phyloP scores from a whole-genome alignment of 37 sponge, comb jelly and placozoan species.

The Hormiphora californensis region DNA sequence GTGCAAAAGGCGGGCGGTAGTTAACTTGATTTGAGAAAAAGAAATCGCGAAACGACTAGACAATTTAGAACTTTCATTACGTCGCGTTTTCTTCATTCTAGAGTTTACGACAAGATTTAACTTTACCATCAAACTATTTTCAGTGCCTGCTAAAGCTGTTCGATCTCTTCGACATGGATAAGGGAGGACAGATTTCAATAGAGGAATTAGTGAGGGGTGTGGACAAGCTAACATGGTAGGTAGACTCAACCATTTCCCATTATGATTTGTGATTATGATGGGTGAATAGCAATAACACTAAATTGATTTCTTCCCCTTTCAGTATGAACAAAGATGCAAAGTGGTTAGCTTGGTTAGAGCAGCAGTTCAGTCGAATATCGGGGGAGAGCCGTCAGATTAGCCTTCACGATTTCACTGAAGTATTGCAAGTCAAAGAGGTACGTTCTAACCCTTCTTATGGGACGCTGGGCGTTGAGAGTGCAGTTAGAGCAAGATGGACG shows the following conservation, averaged over 20 bases:
- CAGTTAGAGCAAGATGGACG: no score
- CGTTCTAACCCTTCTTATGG: no score
- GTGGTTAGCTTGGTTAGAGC: slow-evolving; percentile 84
- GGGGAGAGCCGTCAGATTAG: slow-evolving; percentile 76
- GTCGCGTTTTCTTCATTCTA: no score
- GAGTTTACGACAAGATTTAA: not conserved
- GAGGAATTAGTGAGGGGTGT: slow-evolving; percentile 67
- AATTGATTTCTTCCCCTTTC: not conserved
- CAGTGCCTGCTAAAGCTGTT: slow-evolving; percentile 61
- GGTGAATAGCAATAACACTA: not conserved
- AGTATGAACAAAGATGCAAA: slow-evolving; percentile 81
- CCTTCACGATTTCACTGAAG: slow-evolving; percentile 66
- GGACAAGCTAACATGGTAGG: slow-evolving; percentile 70
- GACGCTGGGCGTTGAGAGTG: no score
- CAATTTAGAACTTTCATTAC: no score
- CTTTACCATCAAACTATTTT: not conserved
- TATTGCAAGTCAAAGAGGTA: slow-evolving; percentile 59
- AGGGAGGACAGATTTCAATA: slow-evolving; percentile 62
- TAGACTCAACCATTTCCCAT: not conserved
- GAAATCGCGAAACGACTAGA: no score
- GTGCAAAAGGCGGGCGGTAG: no score
- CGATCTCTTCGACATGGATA: slow-evolving; percentile 67
- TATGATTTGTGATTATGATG: not conserved
- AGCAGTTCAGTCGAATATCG: slow-evolving; percentile 72
- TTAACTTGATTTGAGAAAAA: no score